phyloP scores from a whole-genome alignment of 2,113 vertebrate species.

The Ictalurus furcatus region DNA sequence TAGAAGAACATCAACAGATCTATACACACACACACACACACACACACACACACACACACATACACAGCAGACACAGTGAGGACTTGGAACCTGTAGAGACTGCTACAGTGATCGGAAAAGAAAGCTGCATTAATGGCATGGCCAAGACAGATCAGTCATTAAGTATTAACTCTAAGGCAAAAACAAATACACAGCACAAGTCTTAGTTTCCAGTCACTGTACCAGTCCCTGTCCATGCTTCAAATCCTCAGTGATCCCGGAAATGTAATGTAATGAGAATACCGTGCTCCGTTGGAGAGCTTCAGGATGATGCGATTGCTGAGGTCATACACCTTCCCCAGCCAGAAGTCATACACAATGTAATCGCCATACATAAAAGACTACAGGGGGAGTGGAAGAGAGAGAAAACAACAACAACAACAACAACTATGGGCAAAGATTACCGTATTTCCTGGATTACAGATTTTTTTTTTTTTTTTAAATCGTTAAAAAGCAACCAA shows the following conservation, averaged over 20 bases:
- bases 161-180: not conserved
- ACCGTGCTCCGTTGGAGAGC: constrained; percentile 98
- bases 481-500: constrained; percentile 2
- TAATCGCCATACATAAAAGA: constrained; percentile 99
- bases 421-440: not conserved
- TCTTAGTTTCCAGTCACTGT: not conserved
- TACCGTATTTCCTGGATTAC: constrained; percentile 68
- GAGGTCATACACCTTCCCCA: constrained; percentile 96
- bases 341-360: constrained; percentile 97
- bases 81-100: not conserved
- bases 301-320: constrained; percentile 97
- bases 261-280: constrained; percentile 25
- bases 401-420: not conserved
- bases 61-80: too few species aligned
- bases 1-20: too few species aligned
- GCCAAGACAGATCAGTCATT: too few species aligned
- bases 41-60: too few species aligned
- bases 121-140: not conserved
- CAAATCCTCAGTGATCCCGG: not conserved
- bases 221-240: not conserved
- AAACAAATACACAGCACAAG: not conserved
- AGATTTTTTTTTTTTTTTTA: not conserved
- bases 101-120: not conserved
- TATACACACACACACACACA: too few species aligned
- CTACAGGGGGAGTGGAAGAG: constrained; percentile 59